phyloP scores from a whole-genome alignment of 2,888 invertebrate species.

The Cephus nigrinus region DNA sequence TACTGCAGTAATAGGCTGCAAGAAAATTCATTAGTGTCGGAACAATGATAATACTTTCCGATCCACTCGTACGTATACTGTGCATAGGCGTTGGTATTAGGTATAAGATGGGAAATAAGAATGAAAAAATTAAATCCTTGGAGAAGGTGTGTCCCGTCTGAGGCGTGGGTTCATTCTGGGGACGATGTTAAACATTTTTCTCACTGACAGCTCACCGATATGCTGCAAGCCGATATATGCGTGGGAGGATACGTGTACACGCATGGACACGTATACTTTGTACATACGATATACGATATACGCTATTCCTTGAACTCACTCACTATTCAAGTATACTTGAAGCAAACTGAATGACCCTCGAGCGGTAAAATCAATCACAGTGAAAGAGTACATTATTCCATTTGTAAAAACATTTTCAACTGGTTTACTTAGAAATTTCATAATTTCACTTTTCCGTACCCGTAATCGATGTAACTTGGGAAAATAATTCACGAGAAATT shows the following conservation, averaged over 20 bases:
- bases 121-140: conserved; percentile 15
- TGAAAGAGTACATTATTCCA: background rate
- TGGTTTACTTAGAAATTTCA: background rate
- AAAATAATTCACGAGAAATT: background rate
- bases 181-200: conserved; percentile 32
- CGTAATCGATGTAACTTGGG: background rate
- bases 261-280: no score
- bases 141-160: conserved; percentile 31
- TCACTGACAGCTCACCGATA: conserved; percentile 7
- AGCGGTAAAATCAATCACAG: background rate
- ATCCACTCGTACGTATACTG: background rate
- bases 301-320: background rate
- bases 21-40: background rate
- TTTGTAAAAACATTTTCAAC: background rate
- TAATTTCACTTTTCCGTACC: background rate
- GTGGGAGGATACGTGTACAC: background rate
- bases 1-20: background rate
- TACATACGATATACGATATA: background rate
- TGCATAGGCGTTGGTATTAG: background rate
- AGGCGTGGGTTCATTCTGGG: conserved; percentile 53
- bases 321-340: background rate
- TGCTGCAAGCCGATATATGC: background rate
- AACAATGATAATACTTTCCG: background rate
- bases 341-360: background rate
- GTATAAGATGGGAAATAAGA: conserved; percentile 16